Evolutionary conservation across 2,888 invertebrate species (phyloP).

Genomic region (Mylabris sibirica): DNA sequence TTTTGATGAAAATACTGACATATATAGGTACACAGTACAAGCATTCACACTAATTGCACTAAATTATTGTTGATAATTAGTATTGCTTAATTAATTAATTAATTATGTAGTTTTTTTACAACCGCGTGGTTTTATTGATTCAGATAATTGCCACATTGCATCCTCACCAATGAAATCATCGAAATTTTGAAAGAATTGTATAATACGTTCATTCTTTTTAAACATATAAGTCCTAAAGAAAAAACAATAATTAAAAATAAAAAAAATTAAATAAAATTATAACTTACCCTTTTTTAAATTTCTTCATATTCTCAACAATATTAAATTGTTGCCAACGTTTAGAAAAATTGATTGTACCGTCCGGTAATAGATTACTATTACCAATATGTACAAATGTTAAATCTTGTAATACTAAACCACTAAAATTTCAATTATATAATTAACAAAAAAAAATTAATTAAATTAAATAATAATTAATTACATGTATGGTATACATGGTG

Average conservation of each 20-base stretch:
- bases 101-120: constrained; percentile 63
- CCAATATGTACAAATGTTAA: constrained; percentile 99
- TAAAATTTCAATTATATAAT: too few relatives aligned
- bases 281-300: constrained; percentile 97
- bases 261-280: constrained; percentile 52
- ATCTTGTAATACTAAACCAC: constrained; percentile 97
- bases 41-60: constrained; percentile 39
- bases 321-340: constrained; percentile 99
- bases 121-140: constrained; percentile 91
- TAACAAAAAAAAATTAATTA: background rate
- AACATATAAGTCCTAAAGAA: constrained; percentile 85
- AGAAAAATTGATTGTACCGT: constrained; percentile 92
- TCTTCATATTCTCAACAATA: constrained; percentile 97
- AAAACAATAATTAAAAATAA: constrained; percentile 24
- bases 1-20: constrained; percentile 12
- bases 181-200: constrained; percentile 96
- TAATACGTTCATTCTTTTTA: constrained; percentile 91
- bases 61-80: constrained; percentile 14
- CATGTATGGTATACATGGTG: constrained; percentile 99
- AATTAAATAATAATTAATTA: constrained; percentile 65
- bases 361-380: constrained; percentile 87
- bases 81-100: constrained; percentile 34
- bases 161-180: constrained; percentile 96
- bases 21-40: background rate
- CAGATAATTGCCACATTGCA: constrained; percentile 98